phyloP scores from a whole-genome alignment of 2,113 vertebrate species.

The Notothenia coriiceps region DNA sequence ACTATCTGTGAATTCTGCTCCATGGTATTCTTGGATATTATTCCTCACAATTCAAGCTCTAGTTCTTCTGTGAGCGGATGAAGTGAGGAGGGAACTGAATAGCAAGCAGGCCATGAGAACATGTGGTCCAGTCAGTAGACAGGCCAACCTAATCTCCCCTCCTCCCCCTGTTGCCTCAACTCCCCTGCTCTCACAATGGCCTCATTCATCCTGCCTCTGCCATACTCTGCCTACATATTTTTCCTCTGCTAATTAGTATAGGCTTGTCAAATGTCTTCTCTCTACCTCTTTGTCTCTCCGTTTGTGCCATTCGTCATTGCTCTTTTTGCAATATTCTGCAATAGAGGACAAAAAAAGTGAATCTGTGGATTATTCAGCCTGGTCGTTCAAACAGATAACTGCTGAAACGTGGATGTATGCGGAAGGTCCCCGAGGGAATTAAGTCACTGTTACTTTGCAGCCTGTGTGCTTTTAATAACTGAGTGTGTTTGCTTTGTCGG shows the following conservation, averaged over 20 bases:
- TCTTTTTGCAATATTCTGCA: conserved; percentile 43
- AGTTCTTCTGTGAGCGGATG: conserved; percentile 48
- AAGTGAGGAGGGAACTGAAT: conserved; percentile 68
- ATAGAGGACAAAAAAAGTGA: neutral
- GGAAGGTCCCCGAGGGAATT: conserved; percentile 23
- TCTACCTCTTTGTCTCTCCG: conserved; percentile 58
- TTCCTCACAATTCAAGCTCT: conserved; percentile 26
- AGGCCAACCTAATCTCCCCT: conserved; percentile 74
- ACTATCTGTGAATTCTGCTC: neutral
- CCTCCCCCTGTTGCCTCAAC: conserved; percentile 61
- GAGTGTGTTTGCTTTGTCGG: conserved; percentile 21
- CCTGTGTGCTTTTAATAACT: conserved; percentile 36
- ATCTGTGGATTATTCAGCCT: conserved; percentile 22
- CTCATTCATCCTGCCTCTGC: conserved; percentile 83
- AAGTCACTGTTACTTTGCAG: conserved; percentile 25
- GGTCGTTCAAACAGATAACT: conserved; percentile 9
- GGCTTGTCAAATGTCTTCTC: conserved; percentile 80
- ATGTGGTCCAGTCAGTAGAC: conserved; percentile 82
- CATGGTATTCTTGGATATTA: conserved; percentile 30
- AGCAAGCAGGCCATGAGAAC: conserved; percentile 80
- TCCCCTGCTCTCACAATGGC: conserved; percentile 80
- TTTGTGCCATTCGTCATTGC: conserved; percentile 49
- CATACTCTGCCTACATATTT: conserved; percentile 85
- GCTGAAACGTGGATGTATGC: conserved; percentile 15
- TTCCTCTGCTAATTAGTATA: conserved; percentile 84